Base-by-base conservation (phyloP, 2,113 vertebrate species). In the Verasper variegatus region DNA sequence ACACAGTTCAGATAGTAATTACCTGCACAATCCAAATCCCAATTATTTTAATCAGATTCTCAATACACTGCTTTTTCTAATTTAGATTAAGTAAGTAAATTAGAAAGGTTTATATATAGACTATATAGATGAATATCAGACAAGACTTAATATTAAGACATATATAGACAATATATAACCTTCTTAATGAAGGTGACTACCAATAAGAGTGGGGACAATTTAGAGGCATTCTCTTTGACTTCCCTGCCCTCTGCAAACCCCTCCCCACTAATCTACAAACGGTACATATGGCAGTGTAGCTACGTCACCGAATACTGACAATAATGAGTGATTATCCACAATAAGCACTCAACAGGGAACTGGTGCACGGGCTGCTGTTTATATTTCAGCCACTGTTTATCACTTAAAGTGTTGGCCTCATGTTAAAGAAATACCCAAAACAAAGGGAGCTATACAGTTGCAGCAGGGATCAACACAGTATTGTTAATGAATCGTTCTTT, bases 321-420 rank as follows among this genome's bases (percentile, higher is more conserved):
- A 62, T 74, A 61, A 49, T 65, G 27, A 72, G 63, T 59, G 20
- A 83, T 72, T 49, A 75, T 78, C 47, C 54, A 54, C 23, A 61
- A 52, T 42, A 59, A 60, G 18, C n/a, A 59, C 71, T 42, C 62
- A n/a, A 56, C 18, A 62, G 58, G 57, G 76, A 69, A 69, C 68
- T 49, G 35, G 4, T 69, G 40, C 35, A 40, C 9, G 6, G 56
- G 18, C 59, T 69, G 52, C 42, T 71, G 60, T 75, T 83, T 83
- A 81, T 24, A 67, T 54, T 59, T 61, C 49, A 71, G 42, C 54
- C 58, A 24, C 5, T 74, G 71, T 71, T 80, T 74, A 67, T 74
- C 56, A 68, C 66, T 64, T 3, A 62, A 74, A 63, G 52, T 51
- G 60, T 66, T 80, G 60, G 64, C 56, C 57, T 66, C 45, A 49